Evolutionary conservation across 2,888 invertebrate genomes (phyloP), one percentile per base, ranked within the genome.

Genomic region (Panopea generosa): DNA sequence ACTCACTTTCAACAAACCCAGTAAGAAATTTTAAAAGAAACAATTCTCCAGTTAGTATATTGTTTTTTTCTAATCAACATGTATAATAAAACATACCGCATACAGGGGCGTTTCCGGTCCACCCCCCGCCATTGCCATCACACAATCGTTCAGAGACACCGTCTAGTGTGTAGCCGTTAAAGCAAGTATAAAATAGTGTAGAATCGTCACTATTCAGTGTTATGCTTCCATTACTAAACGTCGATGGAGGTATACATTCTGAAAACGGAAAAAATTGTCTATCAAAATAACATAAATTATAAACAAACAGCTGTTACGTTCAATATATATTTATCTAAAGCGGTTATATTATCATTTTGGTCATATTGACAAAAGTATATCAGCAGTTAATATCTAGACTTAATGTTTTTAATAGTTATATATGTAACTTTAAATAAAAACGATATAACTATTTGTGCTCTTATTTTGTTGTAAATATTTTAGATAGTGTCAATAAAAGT

Each of bases 21-120:
- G n/a, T n/a, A n/a, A n/a, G n/a, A n/a, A n/a, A n/a, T n/a, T n/a
- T n/a, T n/a, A n/a, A n/a, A n/a, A n/a, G n/a, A n/a, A n/a, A n/a
- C n/a, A n/a, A n/a, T n/a, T n/a, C n/a, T n/a, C n/a, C n/a, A n/a
- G n/a, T n/a, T n/a, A n/a, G n/a, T n/a, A n/a, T n/a, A n/a, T n/a
- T n/a, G n/a, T n/a, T n/a, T n/a, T n/a, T n/a, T n/a, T n/a, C n/a
- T n/a, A n/a, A n/a, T n/a, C n/a, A n/a, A n/a, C n/a, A n/a, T n/a
- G n/a, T n/a, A n/a, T n/a, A 33, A 33, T 33, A 33, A 33, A 33
- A 33, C n/a, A n/a, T 33, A 71, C 70, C 57, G 57, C 70, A 71
- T 20, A 24, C 26, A 7, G 71, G 71, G 4, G 43, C 24, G 24
- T 26, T 33, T 4, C 43, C 26, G 16, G 26, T n/a, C 16, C 27